Evolutionary conservation across 2,888 invertebrate genomes (phyloP), one percentile per base, ranked within the genome.

Genomic region (Monochamus alternatus): DNA sequence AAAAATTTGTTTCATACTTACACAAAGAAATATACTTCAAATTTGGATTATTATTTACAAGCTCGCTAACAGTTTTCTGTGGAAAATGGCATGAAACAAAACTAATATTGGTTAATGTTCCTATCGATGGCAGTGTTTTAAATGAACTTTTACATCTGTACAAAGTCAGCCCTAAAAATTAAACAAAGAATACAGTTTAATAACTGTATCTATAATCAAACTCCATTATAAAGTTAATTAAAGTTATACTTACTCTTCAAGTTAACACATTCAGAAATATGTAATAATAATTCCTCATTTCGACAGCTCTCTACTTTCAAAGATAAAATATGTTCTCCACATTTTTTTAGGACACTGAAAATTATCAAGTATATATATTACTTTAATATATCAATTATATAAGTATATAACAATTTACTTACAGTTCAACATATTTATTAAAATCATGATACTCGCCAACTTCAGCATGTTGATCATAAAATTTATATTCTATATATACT

Each of bases 141-240:
- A 86, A 86, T 14, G 83, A 81, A 62, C 85, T 82, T 78, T 84
- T 86, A 75, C 86, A 85, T 63, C 83, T 81, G 60, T 77, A 80
- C 8, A 86, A 77, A 31, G 72, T 73, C 64, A 85, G 68, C 73
- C 80, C 85, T 86, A 72, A 63, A 83, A 82, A 69, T 51, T n/a
- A 76, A 65, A 63, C 59, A 60, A 31, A 9, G 44, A 44, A 5
- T 22, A 22, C 22, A 1, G 22, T 22, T 22, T 22, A 0, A 22
- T 22, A 22, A 22, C 1, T 22, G 22, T 22, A 22, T 22, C 22
- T 22, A 22, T 22, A 22, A 22, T 22, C 22, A 22, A n/a, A n/a
- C 22, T 22, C 22, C 0, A 22, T 1, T 22, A 22, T 22, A 22
- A 22, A 22, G 22, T 22, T 22, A 22, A 22, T 22, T 22, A 22